Conservation (phyloP, 2,888 invertebrate genomes). For the Torymus texanus region DNA sequence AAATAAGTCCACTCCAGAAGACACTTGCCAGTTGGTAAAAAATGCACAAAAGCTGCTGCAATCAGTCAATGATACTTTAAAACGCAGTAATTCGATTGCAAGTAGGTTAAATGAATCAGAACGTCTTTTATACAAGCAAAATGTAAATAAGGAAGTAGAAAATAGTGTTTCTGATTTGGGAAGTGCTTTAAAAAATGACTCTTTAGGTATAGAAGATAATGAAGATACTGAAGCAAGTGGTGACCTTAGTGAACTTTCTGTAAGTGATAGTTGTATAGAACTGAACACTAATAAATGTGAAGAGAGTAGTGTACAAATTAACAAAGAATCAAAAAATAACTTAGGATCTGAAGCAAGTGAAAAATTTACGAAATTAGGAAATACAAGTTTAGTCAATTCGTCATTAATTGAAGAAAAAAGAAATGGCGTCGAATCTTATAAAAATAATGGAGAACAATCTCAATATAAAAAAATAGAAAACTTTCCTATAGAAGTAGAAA, state of each 20-base stretch:
- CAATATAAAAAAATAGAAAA: constrained; percentile 53
- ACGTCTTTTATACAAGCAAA: constrained; percentile 58
- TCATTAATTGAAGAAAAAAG: constrained; percentile 18
- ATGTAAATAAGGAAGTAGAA: constrained; percentile 27
- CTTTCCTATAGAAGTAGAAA: constrained; percentile 62
- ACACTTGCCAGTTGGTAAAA: constrained; percentile 71
- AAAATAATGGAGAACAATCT: constrained; percentile 46
- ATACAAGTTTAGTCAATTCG: constrained; percentile 30
- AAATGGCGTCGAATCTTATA: constrained; percentile 45
- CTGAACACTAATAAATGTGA: constrained; percentile 54
- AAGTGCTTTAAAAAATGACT: constrained; percentile 43
- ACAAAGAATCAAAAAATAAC: constrained; percentile 25
- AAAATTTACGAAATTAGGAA: constrained; percentile 17
- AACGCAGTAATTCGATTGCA: constrained; percentile 72
- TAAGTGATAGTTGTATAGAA: constrained; percentile 62
- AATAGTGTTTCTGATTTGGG: constrained; percentile 24
- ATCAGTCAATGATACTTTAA: constrained; percentile 74
- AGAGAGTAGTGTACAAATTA: constrained; percentile 1
- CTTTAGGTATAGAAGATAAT: constrained; percentile 36
- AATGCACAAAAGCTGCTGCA: constrained; percentile 74
- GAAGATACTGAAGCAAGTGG: constrained; percentile 41
- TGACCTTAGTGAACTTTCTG: constrained; percentile 61
- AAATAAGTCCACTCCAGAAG: constrained; percentile 53
- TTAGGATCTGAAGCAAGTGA: background rate
- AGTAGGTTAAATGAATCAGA: constrained; percentile 66